phyloP scores from a whole-genome alignment of 1,140 invertebrate genomes.

The Dermatophagoides farinae region DNA sequence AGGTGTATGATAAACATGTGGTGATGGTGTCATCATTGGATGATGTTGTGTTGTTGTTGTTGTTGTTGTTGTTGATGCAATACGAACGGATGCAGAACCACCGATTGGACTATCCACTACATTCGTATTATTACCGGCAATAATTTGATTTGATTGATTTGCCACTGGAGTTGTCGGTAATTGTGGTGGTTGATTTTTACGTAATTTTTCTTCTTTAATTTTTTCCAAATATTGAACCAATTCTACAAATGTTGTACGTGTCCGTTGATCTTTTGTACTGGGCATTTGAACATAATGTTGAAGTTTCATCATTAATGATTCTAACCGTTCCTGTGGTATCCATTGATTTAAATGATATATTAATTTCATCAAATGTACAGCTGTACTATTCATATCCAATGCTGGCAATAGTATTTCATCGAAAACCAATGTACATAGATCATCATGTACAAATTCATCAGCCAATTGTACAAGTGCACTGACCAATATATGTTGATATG shows the following conservation, averaged over 20 bases:
- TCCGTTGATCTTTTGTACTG: not conserved
- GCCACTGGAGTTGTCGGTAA: not conserved
- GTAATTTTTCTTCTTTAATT: not conserved
- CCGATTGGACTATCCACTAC: no score
- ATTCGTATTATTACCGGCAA: no score
- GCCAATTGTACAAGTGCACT: conserved; percentile 62
- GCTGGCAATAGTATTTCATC: conserved; percentile 60
- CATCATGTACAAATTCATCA: conserved; percentile 78
- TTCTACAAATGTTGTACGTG: not conserved
- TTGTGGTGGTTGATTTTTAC: not conserved
- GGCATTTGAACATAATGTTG: not conserved
- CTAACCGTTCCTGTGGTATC: conserved; percentile 51
- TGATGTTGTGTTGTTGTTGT: not conserved
- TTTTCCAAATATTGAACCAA: not conserved
- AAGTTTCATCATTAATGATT: conserved; percentile 25
- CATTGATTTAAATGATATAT: conserved; percentile 78
- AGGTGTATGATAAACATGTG: not conserved
- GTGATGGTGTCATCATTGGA: not conserved
- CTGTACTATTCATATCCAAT: conserved; percentile 59
- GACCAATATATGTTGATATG: conserved; percentile 79
- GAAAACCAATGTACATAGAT: conserved; percentile 85
- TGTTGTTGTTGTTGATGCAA: not conserved
- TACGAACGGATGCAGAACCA: not conserved
- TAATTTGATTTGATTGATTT: not conserved
- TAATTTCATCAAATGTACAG: conserved; percentile 77